These are phyloP conservation scores for Danio jaintianensis DNA, from an alignment of 2,797 vertebrate genomes.

Conservation along the genomic window DNA sequence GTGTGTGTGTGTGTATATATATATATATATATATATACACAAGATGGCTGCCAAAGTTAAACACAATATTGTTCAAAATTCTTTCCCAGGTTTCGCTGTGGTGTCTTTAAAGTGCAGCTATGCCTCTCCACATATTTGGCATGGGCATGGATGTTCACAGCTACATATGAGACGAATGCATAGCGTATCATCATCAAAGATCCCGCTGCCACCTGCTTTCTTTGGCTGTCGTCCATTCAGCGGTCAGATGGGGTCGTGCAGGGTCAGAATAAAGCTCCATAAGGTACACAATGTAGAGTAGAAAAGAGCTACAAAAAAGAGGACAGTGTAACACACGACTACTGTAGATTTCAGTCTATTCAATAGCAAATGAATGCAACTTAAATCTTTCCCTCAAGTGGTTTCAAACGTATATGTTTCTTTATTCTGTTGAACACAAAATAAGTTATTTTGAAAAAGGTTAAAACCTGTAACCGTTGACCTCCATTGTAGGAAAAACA, in stretches of 20 bases:
- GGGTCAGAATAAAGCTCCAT: constrained; percentile 2
- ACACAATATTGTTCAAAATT: constrained; percentile 14
- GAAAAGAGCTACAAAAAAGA: not conserved
- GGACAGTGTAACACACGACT: not conserved
- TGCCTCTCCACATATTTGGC: constrained; percentile 41
- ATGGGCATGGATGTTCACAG: constrained; percentile 42
- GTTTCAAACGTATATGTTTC: not conserved
- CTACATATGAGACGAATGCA: constrained; percentile 39
- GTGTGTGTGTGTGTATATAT: too few relatives aligned
- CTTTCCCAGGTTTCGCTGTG: constrained; percentile 14
- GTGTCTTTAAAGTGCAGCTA: constrained; percentile 26
- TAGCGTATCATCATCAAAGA: constrained; percentile 35
- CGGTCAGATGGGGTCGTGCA: constrained; percentile 8
- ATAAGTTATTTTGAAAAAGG: too few relatives aligned
- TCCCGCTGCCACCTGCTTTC: constrained; percentile 45
- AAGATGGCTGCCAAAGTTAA: not conserved
- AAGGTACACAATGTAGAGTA: constrained; percentile 19
- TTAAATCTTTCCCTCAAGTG: not conserved
- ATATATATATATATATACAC: not conserved
- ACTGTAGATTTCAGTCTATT: constrained; percentile 27
- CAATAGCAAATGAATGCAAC: constrained; percentile 38
- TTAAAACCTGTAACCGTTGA: too few relatives aligned
- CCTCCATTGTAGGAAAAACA: too few relatives aligned
- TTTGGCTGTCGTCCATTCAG: constrained; percentile 29
- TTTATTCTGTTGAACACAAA: too few relatives aligned